Evolutionary conservation across 2,888 invertebrate species (phyloP).

Genomic region (Coecobrya sp.): DNA sequence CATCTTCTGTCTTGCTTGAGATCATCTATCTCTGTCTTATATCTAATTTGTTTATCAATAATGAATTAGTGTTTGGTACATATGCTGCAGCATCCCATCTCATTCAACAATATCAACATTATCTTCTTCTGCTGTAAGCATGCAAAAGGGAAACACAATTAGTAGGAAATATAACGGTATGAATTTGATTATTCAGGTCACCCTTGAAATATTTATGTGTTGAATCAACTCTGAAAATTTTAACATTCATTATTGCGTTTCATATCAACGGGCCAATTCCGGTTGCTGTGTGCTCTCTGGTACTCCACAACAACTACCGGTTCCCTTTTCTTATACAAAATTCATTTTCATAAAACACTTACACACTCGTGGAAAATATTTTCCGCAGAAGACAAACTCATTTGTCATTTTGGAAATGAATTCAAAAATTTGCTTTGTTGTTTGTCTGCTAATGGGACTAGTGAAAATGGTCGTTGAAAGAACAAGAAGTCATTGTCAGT

Average conservation of each 20-base stretch:
- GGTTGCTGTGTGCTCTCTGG: not conserved
- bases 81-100: not conserved
- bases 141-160: not conserved
- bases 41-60: constrained; percentile 47
- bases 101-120: not conserved
- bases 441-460: not conserved
- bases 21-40: not conserved
- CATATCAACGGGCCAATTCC: not conserved
- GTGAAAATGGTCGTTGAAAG: not conserved
- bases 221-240: constrained; percentile 12
- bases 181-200: constrained; percentile 33
- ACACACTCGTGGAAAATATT: not conserved
- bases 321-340: not conserved
- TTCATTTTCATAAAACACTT: not conserved
- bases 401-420: constrained; percentile 77
- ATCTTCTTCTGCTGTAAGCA: no score
- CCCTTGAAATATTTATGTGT: constrained; percentile 20
- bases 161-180: constrained; percentile 22
- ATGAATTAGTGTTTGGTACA: constrained; percentile 47
- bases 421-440: constrained; percentile 27
- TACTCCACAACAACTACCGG: not conserved
- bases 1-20: not conserved
- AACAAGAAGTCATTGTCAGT: not conserved
- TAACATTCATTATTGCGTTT: not conserved
- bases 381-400: constrained; percentile 29